Percentiles rank a stretch among this genome's conserved stretches.
These are phyloP conservation scores for Keiferia lycopersicella DNA, from an alignment of 2,888 invertebrate genomes.

Conservation along the genomic window DNA sequence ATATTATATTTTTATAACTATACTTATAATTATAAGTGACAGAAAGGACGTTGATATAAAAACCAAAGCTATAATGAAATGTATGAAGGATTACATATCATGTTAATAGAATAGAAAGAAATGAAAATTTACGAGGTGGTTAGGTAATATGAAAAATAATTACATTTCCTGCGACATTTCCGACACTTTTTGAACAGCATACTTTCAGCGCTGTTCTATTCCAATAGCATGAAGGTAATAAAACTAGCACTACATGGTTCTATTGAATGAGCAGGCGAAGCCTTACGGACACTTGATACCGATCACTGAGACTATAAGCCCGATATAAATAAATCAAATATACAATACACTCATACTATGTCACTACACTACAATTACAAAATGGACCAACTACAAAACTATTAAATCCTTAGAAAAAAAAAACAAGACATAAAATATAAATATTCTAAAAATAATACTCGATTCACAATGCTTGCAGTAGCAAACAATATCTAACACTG, in stretches of 20 bases:
- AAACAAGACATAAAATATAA: background rate
- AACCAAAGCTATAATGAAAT: background rate
- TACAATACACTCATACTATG: background rate
- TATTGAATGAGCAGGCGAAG: constrained; percentile 11
- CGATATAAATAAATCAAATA: background rate
- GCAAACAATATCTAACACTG: constrained; percentile 2
- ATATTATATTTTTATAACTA: too few species aligned
- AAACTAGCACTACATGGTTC: constrained; percentile 9
- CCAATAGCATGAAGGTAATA: background rate
- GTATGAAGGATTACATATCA: background rate
- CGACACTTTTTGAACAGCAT: constrained; percentile 73
- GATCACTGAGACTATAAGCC: background rate
- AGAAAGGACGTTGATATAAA: background rate
- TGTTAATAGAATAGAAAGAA: background rate
- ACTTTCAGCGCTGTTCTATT: background rate
- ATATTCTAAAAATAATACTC: background rate
- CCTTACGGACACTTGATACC: constrained; percentile 3
- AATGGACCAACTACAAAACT: background rate
- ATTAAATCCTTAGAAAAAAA: background rate
- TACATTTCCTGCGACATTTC: constrained; percentile 68
- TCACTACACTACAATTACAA: background rate
- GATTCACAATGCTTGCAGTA: background rate
- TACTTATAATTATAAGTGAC: background rate
- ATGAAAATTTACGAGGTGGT: background rate
- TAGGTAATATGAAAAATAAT: constrained; percentile 40